Percentiles rank a stretch among this genome's conserved stretches.
Conservation (phyloP, 2,113 vertebrate species). For the human region DNA sequence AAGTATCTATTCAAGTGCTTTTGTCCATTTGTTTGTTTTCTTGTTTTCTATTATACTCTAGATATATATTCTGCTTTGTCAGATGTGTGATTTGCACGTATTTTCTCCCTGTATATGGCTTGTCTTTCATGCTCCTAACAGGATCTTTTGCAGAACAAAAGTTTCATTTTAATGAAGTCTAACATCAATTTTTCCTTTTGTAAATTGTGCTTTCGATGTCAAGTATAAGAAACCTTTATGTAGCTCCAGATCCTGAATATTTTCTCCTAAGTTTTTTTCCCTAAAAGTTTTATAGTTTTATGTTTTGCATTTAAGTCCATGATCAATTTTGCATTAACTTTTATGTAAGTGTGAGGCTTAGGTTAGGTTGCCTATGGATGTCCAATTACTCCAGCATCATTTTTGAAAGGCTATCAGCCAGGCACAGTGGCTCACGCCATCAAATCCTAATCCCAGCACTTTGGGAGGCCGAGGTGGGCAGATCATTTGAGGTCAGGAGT, state of each 20-base stretch:
- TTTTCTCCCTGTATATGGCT: background rate
- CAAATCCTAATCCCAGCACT: no score
- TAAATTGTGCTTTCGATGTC: slow-evolving; percentile 24
- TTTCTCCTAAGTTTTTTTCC: background rate
- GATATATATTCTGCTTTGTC: background rate
- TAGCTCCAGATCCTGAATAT: slow-evolving; percentile 5
- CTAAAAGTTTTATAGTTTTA: background rate
- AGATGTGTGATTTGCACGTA: background rate
- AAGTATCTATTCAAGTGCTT: background rate
- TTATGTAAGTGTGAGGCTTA: background rate
- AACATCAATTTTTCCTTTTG: background rate
- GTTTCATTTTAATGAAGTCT: background rate
- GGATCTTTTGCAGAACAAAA: background rate
- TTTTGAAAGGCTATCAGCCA: background rate
- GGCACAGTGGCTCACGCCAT: no score
- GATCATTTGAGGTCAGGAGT: no score
- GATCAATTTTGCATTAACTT: background rate
- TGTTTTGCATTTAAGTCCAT: background rate
- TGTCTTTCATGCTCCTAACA: slow-evolving; percentile 10
- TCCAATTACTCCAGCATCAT: background rate
- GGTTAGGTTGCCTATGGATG: background rate
- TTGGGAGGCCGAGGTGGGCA: no score
- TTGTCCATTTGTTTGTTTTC: background rate
- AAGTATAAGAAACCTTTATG: background rate
- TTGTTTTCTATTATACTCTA: background rate